These are phyloP conservation scores for Amiota mariae DNA, from an alignment of 2,888 invertebrate species.

Conservation along the genomic window DNA sequence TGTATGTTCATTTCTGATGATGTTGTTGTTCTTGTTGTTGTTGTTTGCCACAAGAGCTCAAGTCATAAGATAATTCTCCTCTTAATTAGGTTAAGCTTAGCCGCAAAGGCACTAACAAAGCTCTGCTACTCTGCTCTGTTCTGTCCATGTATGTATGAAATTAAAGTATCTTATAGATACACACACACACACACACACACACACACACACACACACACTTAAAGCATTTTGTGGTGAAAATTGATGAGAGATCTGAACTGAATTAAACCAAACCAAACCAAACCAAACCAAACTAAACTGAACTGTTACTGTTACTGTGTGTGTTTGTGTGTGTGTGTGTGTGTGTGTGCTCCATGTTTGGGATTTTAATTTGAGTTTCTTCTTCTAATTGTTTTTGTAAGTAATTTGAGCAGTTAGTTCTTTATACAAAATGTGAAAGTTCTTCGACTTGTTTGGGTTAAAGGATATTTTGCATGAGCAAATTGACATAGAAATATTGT, in stretches of 20 bases:
- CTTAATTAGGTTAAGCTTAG: conserved; percentile 28
- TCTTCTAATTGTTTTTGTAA: too few species aligned
- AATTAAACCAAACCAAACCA: not conserved
- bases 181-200: conserved; percentile 18
- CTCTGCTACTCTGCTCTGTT: too few species aligned
- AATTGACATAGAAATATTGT: too few species aligned
- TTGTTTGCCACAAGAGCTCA: not conserved
- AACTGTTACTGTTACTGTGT: too few species aligned
- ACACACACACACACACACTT: conserved; percentile 11
- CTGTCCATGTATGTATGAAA: not conserved
- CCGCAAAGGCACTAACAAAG: conserved; percentile 23
- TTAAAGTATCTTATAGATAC: not conserved
- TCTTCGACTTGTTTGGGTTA: too few species aligned
- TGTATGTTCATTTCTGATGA: too few species aligned
- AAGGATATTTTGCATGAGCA: too few species aligned
- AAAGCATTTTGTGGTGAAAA: not conserved
- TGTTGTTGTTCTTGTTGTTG: too few species aligned
- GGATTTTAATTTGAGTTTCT: too few species aligned
- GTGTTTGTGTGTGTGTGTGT: not conserved
- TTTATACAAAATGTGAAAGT: too few species aligned
- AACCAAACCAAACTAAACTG: too few species aligned
- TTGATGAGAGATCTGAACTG: not conserved
- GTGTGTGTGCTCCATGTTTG: not conserved
- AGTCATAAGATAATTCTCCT: conserved; percentile 20
- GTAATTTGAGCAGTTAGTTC: too few species aligned